Evolutionary conservation across 2,797 vertebrate species (phyloP), one percentile per base, ranked within the genome.

Genomic region (Arrhamphus sclerolepis): DNA sequence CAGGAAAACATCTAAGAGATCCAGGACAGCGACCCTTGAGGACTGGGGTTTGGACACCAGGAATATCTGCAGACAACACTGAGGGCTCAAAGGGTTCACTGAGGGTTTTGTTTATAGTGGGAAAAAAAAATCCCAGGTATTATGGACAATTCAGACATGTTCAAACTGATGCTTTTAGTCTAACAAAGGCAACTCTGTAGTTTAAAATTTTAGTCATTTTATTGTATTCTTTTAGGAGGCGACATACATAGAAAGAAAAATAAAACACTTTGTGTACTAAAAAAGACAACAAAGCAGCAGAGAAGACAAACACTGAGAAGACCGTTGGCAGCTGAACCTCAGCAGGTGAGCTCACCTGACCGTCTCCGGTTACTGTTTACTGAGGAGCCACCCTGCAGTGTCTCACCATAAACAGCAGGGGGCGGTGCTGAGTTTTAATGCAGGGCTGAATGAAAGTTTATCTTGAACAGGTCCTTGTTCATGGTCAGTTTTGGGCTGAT

Each of bases 181-280:
- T 18, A 57, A 47, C 29, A 58, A 29, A 71, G 10, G 14, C 19
- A 53, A 20, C 11, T 0, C 2, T 3, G 11, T 40, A 50, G 7
- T 1, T 48, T 62, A 54, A 0, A 7, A n/a, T 67, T 57, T 56
- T 11, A 63, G 10, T 51, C 6, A 22, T 62, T 70, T 75, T 52
- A 73, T 77, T 77, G 20, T 62, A 56, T 20, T 67, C 39, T 52
- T 46, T 66, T 5, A 54, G 14, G n/a, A 40, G 22, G 22, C 21
- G 43, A 14, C 18, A 18, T 39, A 58, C 63, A 46, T 20, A 14
- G 14, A 51, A 10, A 44, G 21, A 9, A 34, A 17, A 49, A 40
- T 42, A 47, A 71, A 29, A 56, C 49, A 63, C 4, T 19, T 66
- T 22, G 24, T 26, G 24, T 26, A 44, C 57, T 52, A 20, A 60